These are phyloP conservation scores for Pachycephus smyrnensis DNA, from an alignment of 2,888 invertebrate species.

Conservation along the genomic window DNA sequence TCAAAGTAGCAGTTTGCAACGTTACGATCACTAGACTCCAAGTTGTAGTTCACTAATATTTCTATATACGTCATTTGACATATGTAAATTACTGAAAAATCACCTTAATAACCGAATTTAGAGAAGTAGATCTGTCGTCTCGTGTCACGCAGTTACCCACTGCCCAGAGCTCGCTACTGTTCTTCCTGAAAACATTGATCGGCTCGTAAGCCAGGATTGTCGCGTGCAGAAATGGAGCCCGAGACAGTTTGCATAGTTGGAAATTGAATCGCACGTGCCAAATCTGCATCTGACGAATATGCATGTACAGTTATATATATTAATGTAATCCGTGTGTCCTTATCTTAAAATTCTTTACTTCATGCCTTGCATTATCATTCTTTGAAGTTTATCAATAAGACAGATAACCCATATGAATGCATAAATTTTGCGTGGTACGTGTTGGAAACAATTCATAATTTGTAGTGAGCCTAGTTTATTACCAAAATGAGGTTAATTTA, in stretches of 20 bases:
- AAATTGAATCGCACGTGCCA: not conserved
- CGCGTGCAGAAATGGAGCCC: constrained; percentile 4
- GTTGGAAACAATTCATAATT: not conserved
- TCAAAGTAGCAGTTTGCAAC: not conserved
- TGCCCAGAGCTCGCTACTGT: constrained; percentile 33
- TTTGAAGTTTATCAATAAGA: not conserved
- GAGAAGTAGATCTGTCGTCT: constrained; percentile 21
- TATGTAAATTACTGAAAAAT: not conserved
- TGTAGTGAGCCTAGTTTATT: not conserved
- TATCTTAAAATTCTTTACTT: not conserved
- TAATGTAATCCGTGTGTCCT: not conserved
- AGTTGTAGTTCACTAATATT: not conserved
- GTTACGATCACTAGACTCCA: not conserved
- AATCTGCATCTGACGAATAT: not conserved
- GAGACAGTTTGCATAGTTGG: not conserved
- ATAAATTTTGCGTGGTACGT: too few species aligned
- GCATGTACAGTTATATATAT: not conserved
- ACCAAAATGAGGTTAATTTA: not conserved
- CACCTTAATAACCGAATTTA: constrained; percentile 16
- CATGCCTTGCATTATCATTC: not conserved
- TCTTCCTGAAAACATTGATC: constrained; percentile 44
- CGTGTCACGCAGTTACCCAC: constrained; percentile 40
- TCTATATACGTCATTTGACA: not conserved
- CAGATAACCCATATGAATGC: not conserved
- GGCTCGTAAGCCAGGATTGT: constrained; percentile 38